Conservation (phyloP, 2,113 vertebrate species). For the Anolis sagrei region DNA sequence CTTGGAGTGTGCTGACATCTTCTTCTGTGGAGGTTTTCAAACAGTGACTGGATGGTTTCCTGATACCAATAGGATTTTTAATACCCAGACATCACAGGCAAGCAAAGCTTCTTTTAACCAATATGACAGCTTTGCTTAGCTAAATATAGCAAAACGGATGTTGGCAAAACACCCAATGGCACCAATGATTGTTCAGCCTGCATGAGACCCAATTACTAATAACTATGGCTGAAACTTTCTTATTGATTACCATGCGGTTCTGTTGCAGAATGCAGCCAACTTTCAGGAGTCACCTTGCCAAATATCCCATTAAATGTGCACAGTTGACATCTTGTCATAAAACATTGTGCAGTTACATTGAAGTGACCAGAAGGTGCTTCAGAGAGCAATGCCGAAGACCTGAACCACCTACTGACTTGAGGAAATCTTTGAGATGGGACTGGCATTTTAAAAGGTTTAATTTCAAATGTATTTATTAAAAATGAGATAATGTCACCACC, state of each 20-base stretch:
- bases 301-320: not conserved
- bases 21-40: no score
- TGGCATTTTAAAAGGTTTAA: not conserved
- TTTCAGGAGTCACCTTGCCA: not conserved
- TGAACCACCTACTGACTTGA: not conserved
- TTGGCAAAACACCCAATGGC: not conserved
- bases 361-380: not conserved
- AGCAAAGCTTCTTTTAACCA: accelerated
- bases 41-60: not conserved
- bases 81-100: not conserved
- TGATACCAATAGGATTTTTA: not conserved
- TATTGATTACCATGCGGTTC: not conserved
- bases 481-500: not conserved
- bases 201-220: accelerated
- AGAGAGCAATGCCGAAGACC: not conserved
- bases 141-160: not conserved
- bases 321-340: not conserved
- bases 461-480: not conserved
- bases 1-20: no score
- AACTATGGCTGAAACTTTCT: not conserved
- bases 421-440: not conserved
- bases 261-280: accelerated
- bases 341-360: not conserved
- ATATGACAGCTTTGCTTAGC: not conserved
- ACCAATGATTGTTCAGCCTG: accelerated